Base-by-base conservation (phyloP, 2,113 vertebrate species). In the Trinectes maculatus region DNA sequence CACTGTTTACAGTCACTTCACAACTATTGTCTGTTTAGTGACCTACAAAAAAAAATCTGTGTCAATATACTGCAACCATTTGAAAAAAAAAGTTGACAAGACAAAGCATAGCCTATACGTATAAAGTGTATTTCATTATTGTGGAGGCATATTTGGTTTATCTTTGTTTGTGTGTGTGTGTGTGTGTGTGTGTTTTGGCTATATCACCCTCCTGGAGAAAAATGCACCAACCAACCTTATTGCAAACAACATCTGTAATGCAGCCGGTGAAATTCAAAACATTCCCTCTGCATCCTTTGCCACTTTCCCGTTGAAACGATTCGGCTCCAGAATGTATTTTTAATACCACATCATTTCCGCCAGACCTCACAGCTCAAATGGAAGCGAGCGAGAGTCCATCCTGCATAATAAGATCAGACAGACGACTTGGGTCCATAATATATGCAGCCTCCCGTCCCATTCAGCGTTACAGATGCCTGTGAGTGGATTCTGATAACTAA, bases 301-400 rank as follows among this genome's bases (percentile, higher is more conserved):
- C 16, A 53, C 48, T 71, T 68, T 64, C 44, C 44, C 42, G 31
- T 29, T 51, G 18, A 72, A 74, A 69, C 26, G 19, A 61, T 39
- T 74, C 39, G 21, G 18, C 24, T 56, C 79, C 26, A 53, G 47
- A 70, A 78, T 78, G 25, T 47, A 61, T 68, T 69, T 87, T 78
- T 70, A 56, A 75, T 80, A 19, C 8, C n/a, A 34, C 42, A 43
- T 37, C 57, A 19, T 24, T 61, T 39, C 24, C 16, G 44, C 10
- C 43, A 56, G 43, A 21, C 21, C 37, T 60, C 29, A 31, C 26
- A 16, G 63, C 24, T 48, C 19, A 60, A 74, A 59, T 55, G 48
- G 44, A 70, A 26, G 49, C 52, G 12, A 71, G 33, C 25, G 31
- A 53, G 42, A 49, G 63, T 44, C 33, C 12, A 19, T 18, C 29